Evolutionary conservation across 1,140 invertebrate genomes (phyloP).

Genomic region (Nasonia vitripennis): DNA sequence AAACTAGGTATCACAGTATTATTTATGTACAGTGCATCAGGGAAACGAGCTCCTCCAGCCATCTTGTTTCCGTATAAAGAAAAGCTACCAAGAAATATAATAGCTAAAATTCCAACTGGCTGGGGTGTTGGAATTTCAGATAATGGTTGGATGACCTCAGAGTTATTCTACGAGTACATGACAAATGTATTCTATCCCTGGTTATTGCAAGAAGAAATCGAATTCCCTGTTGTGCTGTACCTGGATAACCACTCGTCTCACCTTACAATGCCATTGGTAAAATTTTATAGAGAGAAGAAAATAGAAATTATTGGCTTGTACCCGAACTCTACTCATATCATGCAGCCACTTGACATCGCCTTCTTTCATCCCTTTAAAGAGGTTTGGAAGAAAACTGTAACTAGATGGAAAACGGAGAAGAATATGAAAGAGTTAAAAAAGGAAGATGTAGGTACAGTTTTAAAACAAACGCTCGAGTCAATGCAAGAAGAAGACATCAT

Average conservation of each 20-base stretch:
- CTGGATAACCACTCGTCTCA: slow-evolving; percentile 65
- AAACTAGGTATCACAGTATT: slow-evolving; percentile 62
- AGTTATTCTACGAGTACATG: slow-evolving; percentile 70
- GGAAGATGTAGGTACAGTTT: slow-evolving; percentile 43
- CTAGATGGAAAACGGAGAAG: slow-evolving; percentile 53
- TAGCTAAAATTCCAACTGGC: slow-evolving; percentile 52
- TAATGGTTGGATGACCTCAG: slow-evolving; percentile 70
- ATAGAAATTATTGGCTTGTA: slow-evolving; percentile 62
- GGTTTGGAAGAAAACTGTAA: slow-evolving; percentile 59
- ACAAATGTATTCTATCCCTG: slow-evolving; percentile 61
- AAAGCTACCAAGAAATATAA: slow-evolving; percentile 56
- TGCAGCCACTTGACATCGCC: slow-evolving; percentile 68
- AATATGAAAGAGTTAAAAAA: slow-evolving; percentile 34
- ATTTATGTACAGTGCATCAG: slow-evolving; percentile 60
- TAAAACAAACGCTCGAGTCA: slow-evolving; percentile 37
- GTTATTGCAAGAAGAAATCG: slow-evolving; percentile 57
- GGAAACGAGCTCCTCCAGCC: slow-evolving; percentile 58
- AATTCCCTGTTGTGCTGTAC: slow-evolving; percentile 64
- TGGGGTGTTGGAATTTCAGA: slow-evolving; percentile 66
- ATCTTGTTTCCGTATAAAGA: slow-evolving; percentile 59
- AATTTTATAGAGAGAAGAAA: slow-evolving; percentile 59
- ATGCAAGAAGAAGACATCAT: slow-evolving; percentile 30
- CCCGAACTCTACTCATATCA: slow-evolving; percentile 67
- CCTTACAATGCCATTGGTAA: slow-evolving; percentile 50
- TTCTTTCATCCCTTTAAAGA: slow-evolving; percentile 65